A percentile compares a stretch with the other conserved stretches of the same genome.
phyloP scores from a whole-genome alignment of 1,140 invertebrate genomes.

The Apis laboriosa region DNA sequence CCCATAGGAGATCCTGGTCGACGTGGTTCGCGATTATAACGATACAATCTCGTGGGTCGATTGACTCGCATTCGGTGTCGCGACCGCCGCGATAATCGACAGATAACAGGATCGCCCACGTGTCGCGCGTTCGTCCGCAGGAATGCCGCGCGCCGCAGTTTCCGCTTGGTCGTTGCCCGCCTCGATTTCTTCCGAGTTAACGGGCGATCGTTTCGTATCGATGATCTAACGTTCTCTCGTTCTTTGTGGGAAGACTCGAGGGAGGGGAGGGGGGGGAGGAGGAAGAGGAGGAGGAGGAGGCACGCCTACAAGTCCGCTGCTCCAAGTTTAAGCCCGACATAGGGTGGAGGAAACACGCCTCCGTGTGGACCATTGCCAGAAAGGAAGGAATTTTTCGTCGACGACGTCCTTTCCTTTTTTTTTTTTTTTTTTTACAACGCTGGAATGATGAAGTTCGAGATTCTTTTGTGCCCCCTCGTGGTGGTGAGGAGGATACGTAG shows the following conservation, averaged over 20 bases:
- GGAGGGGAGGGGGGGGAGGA: too few species aligned
- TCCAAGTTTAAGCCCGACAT: constrained; percentile 8
- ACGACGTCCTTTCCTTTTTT: not conserved
- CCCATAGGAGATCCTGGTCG: constrained; percentile 46
- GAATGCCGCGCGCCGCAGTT: constrained; percentile 21
- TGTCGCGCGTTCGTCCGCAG: constrained; percentile 25
- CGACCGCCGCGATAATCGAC: constrained; percentile 42
- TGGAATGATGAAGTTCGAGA: not conserved
- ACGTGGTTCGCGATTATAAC: constrained; percentile 23
- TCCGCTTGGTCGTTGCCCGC: not conserved
- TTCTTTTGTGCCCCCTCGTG: not conserved
- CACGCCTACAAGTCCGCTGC: not conserved
- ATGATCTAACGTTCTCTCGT: constrained; percentile 1
- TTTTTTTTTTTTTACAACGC: not conserved
- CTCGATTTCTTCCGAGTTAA: not conserved
- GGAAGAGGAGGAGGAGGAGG: too few species aligned
- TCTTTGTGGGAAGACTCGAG: not conserved
- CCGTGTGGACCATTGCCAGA: not conserved
- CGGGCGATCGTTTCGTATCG: not conserved
- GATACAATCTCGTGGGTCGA: constrained; percentile 16
- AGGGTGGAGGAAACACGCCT: not conserved
- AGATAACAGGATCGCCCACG: constrained; percentile 52
- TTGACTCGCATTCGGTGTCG: constrained; percentile 46
- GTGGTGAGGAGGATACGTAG: not conserved
- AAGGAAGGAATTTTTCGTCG: constrained; percentile 15